Conservation (phyloP, 2,888 invertebrate genomes). For the Apoda limacodes region DNA sequence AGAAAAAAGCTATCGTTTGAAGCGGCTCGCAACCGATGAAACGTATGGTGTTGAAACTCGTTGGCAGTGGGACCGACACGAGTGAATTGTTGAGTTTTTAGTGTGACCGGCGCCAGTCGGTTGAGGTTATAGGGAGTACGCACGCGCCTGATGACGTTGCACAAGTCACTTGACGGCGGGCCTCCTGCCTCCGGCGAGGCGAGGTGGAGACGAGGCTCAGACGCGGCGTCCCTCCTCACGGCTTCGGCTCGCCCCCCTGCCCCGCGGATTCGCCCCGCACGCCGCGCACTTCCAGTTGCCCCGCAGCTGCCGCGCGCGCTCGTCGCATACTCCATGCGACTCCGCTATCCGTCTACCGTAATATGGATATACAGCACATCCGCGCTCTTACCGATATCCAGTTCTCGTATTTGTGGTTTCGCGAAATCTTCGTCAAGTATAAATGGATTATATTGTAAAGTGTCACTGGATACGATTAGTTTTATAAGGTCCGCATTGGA, state of each 20-base stretch:
- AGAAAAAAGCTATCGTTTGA: no score
- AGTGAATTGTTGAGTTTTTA: constrained; percentile 27
- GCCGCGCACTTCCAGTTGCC: constrained; percentile 45
- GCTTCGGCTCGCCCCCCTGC: constrained; percentile 21
- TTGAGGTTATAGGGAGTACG: constrained; percentile 31
- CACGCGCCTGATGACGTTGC: constrained; percentile 59
- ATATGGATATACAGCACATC: constrained; percentile 66
- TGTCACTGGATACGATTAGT: constrained; percentile 40
- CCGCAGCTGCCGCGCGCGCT: constrained; percentile 63
- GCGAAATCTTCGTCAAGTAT: constrained; percentile 62
- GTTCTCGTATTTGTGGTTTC: constrained; percentile 64
- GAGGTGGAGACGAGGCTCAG: constrained; percentile 45
- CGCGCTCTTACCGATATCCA: constrained; percentile 60
- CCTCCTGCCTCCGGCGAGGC: constrained; percentile 26
- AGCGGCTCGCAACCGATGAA: constrained; percentile 14
- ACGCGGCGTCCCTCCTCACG: constrained; percentile 32
- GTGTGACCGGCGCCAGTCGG: constrained; percentile 28
- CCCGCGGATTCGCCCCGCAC: constrained; percentile 25
- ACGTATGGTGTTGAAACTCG: constrained; percentile 25
- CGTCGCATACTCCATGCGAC: constrained; percentile 64
- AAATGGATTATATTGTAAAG: constrained; percentile 70
- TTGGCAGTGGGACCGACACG: constrained; percentile 27
- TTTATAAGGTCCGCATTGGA: constrained; percentile 64
- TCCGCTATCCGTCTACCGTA: constrained; percentile 45
- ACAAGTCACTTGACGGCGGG: constrained; percentile 48